Percentiles rank a stretch among this genome's conserved stretches.
Evolutionary conservation across 2,888 invertebrate genomes (phyloP).

Genomic region (Aphodius granarius): DNA sequence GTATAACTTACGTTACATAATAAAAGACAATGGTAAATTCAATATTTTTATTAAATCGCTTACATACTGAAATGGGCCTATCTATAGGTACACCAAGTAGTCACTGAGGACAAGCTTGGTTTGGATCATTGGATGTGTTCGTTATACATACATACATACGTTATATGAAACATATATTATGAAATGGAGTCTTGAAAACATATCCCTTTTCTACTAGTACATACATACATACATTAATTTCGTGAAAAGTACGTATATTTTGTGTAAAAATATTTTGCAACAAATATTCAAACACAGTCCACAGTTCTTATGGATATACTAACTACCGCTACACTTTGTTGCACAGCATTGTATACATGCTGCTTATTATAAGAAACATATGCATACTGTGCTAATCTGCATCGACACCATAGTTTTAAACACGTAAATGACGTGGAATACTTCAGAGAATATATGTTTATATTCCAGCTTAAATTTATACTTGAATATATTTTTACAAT

Average conservation of each 20-base stretch:
- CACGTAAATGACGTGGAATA: neutral
- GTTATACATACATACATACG: neutral
- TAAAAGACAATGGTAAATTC: neutral
- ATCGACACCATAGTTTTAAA: conserved; percentile 11
- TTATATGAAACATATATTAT: neutral
- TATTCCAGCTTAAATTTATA: neutral
- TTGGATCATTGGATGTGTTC: neutral
- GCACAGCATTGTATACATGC: neutral
- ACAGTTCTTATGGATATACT: conserved; percentile 3
- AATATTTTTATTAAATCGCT: neutral
- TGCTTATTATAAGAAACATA: conserved; percentile 11
- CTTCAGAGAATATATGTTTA: neutral
- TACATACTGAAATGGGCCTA: neutral
- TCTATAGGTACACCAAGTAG: neutral
- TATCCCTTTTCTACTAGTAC: neutral
- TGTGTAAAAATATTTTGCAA: conserved; percentile 17
- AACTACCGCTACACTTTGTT: conserved; percentile 1
- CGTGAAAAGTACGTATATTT: conserved; percentile 11
- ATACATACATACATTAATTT: conserved; percentile 4
- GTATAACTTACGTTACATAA: too few relatives aligned
- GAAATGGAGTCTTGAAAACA: neutral
- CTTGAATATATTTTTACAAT: neutral
- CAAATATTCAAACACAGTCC: conserved; percentile 12
- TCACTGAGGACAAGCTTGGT: neutral
- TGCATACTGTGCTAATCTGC: conserved; percentile 10